A percentile compares a stretch with the other conserved stretches of the same genome.
phyloP scores from a whole-genome alignment of 2,888 invertebrate genomes.

The Rotaria macrura region DNA sequence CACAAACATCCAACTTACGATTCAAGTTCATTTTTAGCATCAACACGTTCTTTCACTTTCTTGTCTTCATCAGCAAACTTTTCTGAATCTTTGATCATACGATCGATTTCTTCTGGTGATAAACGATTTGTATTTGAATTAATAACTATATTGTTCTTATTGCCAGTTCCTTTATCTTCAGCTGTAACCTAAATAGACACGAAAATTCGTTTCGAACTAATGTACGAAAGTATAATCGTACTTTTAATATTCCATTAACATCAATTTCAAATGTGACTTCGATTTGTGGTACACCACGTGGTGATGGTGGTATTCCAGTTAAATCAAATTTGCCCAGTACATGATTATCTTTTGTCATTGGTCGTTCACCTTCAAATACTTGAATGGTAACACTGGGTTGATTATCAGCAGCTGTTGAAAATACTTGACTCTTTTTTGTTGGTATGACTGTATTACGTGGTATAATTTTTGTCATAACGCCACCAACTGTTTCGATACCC shows the following conservation, averaged over 20 bases:
- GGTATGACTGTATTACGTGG: slow-evolving; percentile 95
- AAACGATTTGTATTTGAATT: slow-evolving; percentile 93
- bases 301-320: slow-evolving; percentile 78
- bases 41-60: slow-evolving; percentile 73
- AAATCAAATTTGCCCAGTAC: slow-evolving; percentile 93
- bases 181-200: slow-evolving; percentile 57
- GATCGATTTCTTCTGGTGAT: slow-evolving; percentile 92
- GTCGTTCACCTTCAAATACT: slow-evolving; percentile 89
- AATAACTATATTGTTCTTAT: slow-evolving; percentile 94
- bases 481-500: slow-evolving; percentile 98
- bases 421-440: slow-evolving; percentile 96
- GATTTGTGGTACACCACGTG: slow-evolving; percentile 52
- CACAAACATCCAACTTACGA: slow-evolving; percentile 65
- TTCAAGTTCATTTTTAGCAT: slow-evolving; percentile 89
- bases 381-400: slow-evolving; percentile 97
- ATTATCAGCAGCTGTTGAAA: slow-evolving; percentile 96
- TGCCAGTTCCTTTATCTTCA: slow-evolving; percentile 97
- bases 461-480: slow-evolving; percentile 97
- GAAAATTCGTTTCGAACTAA: too few species aligned
- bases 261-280: slow-evolving; percentile 54
- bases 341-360: slow-evolving; percentile 99
- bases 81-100: slow-evolving; percentile 98
- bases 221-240: neutral
- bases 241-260: slow-evolving; percentile 50
- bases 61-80: slow-evolving; percentile 97